A percentile compares a stretch with the other conserved stretches of the same genome.
Evolutionary conservation across 2,797 vertebrate genomes (phyloP).

Genomic region (Morus bassanus): DNA sequence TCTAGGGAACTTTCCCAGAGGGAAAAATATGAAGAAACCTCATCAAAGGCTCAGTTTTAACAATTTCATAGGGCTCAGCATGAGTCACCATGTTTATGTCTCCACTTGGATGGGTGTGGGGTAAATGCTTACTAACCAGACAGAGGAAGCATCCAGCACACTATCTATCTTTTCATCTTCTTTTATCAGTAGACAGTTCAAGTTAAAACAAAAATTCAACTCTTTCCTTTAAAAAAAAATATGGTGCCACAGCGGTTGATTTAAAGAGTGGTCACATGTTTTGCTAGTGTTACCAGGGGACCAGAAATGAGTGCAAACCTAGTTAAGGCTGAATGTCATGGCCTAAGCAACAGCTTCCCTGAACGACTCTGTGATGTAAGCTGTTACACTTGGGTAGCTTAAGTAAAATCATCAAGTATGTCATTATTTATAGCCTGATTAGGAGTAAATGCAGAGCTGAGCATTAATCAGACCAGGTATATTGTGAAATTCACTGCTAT

Average conservation of each 20-base stretch:
- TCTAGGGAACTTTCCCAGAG: neutral
- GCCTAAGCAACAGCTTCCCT: neutral
- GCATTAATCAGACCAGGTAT: neutral
- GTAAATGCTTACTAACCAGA: neutral
- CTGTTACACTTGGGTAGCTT: neutral
- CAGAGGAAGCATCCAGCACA: neutral
- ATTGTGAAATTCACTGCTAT: neutral
- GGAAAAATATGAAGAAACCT: neutral
- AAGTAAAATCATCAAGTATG: neutral
- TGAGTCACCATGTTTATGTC: neutral
- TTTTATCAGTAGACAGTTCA: neutral
- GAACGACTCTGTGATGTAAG: neutral
- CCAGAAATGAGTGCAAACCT: neutral
- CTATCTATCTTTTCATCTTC: neutral
- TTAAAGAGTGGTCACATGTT: neutral
- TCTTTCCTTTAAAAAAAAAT: neutral
- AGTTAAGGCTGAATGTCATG: neutral
- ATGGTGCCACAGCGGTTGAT: neutral
- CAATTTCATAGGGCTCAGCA: neutral
- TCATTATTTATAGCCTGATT: conserved; percentile 36
- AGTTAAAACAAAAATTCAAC: neutral
- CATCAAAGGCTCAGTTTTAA: conserved; percentile 29
- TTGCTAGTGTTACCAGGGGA: neutral
- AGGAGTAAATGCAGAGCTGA: neutral
- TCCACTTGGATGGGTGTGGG: neutral